Percentiles rank a stretch among this genome's conserved stretches.
These are phyloP conservation scores for Sebastes nivosus DNA, from an alignment of 2,797 vertebrate species.

Conservation along the genomic window DNA sequence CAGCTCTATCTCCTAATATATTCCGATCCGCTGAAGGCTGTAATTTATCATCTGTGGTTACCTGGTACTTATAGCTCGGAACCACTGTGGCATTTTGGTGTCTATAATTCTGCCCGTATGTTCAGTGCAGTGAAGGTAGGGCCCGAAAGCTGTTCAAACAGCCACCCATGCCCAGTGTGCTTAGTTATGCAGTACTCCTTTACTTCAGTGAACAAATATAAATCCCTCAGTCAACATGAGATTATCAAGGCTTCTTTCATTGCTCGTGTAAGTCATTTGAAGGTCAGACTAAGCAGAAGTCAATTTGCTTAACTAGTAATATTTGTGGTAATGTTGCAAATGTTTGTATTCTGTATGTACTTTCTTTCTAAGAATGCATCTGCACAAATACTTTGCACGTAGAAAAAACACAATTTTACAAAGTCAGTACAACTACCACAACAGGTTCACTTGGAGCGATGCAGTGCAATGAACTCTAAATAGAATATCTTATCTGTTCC, in stretches of 20 bases:
- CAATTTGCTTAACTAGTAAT: conserved; percentile 9
- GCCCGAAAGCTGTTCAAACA: conserved; percentile 37
- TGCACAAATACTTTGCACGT: not conserved
- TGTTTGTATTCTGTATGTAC: not conserved
- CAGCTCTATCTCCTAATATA: conserved; percentile 42
- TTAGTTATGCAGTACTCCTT: conserved; percentile 22
- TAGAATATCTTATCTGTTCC: conserved; percentile 33
- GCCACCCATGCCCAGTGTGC: not conserved
- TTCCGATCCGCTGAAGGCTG: conserved; percentile 35
- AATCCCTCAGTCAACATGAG: conserved; percentile 47
- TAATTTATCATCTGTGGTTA: conserved; percentile 63
- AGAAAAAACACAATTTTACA: not conserved
- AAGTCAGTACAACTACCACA: not conserved
- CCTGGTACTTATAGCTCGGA: conserved; percentile 36
- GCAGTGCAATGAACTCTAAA: conserved; percentile 3
- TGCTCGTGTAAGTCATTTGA: conserved; percentile 19
- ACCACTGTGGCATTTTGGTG: conserved; percentile 39
- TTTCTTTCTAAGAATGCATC: not conserved
- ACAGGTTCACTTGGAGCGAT: not conserved
- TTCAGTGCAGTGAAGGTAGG: conserved; percentile 35
- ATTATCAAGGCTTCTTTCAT: conserved; percentile 30
- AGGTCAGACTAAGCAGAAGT: conserved; percentile 38
- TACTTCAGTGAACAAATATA: conserved; percentile 42
- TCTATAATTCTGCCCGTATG: conserved; percentile 56
- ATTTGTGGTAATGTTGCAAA: not conserved